Base-by-base conservation (phyloP, 2,888 invertebrate genomes). In the Microctonus hyperodae region DNA sequence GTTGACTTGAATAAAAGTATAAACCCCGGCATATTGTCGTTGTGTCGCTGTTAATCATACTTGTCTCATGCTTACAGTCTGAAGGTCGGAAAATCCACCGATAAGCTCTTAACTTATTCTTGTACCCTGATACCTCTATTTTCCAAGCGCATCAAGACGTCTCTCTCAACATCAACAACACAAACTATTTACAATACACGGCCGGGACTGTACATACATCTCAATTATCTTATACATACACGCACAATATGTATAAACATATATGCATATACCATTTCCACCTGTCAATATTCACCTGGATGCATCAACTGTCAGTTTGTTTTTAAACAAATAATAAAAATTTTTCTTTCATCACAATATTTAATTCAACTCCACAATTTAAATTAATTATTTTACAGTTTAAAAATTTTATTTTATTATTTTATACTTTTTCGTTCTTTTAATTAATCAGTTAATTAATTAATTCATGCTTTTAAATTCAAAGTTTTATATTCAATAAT, bases 1-100 rank as follows among this genome's bases (percentile, higher is more conserved):
- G 78, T 71, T 83, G 81, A 64, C 83, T 83, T 73, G 76, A 79
- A 72, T 83, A 83, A 73, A 83, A 83, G 69, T 83, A 81, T n/a
- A n/a, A n/a, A 68, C 77, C 79, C 48, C 73, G 79, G 72, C 81
- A 82, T 69, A 79, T 74, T 61, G 77, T 68, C 67, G 78, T 69
- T 10, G 31, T 56, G 71, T 81, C 80, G 80, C 81, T 76, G 76
- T 81, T 82, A 82, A 82, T 82, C 73, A 70, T 80, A 37, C 31
- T 64, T n/a, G 28, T 64, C 55, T 48, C 60, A 53, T 67, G 48
- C 50, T n/a, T 60, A 48, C 16, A n/a, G 37, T 60, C 25, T 53
- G 58, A 64, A 64, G 28, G 40, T 56, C 51, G 64, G 57, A 68
- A 68, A 59, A 65, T 67, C 57, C 61, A 33, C 28, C 40, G 59